Evolutionary conservation across 2,113 vertebrate genomes (phyloP), one percentile per base, ranked within the genome.

Genomic region (Tupaia chinensis): DNA sequence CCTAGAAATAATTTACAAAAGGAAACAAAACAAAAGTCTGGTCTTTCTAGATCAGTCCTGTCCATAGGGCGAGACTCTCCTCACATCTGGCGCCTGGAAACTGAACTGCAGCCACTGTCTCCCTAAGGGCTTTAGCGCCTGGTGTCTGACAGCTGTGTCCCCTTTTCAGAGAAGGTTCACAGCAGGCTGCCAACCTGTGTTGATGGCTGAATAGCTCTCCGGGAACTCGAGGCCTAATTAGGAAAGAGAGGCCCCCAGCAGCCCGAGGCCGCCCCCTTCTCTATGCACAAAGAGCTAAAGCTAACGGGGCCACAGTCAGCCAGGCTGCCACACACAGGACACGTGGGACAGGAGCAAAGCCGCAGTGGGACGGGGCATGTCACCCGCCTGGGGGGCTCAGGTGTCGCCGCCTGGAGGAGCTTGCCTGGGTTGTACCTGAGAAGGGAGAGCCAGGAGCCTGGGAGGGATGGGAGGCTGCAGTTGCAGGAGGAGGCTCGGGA

Each of bases 351-450:
- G 65, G 20, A 60, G 65, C 25, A 54, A 61, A 22, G 54, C 58
- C 44, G 4, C 3, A 7, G 3, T 13, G 13, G 76, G 44, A n/a
- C 44, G 44, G 34, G 7, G 3, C 58, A 8, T 9, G 13, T 23
- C 9, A 20, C 19, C 0, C 32, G 17, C 1, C 34, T 0, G 1
- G 1, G 58, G n/a, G 13, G 15, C 5, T 86, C 9, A 32, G 66
- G 72, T 4, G n/a, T 60, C 66, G 58, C 86, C 87, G 86, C 84
- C 70, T 15, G 53, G 65, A 78, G 58, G 88, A 72, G 44, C 74
- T 0, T 22, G 20, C n/a, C 44, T 73, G 22, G 22, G 34, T 19
- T 22, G 77, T 66, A 69, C n/a, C 44, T 66, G 54, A 56, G 22
- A 70, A 27, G 83, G 34, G 11, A 58, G 63, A 29, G 56, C 32